phyloP scores from a whole-genome alignment of 2,797 vertebrate species.

The Xenops minutus region DNA sequence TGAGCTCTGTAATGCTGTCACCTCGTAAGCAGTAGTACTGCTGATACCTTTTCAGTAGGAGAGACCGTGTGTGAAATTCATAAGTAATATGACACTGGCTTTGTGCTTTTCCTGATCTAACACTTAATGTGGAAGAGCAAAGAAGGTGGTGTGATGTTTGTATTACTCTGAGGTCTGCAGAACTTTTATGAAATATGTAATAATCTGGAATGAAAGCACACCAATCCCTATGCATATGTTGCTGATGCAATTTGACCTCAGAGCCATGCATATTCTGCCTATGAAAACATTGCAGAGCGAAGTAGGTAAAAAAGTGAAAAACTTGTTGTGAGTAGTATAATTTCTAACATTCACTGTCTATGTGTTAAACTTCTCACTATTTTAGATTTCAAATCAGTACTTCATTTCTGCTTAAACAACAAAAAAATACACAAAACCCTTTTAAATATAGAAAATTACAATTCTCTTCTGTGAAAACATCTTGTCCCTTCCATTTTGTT shows the following conservation, averaged over 20 bases:
- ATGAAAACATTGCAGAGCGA: not conserved
- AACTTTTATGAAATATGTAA: not conserved
- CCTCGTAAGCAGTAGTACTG: not conserved
- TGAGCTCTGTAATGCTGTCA: not conserved
- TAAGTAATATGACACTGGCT: not conserved
- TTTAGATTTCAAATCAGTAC: not conserved
- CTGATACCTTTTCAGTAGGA: not conserved
- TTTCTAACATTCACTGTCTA: not conserved
- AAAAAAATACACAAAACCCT: not conserved
- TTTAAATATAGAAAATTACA: not conserved
- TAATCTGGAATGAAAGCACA: not conserved
- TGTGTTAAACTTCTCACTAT: not conserved
- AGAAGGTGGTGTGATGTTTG: not conserved
- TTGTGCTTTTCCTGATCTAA: not conserved
- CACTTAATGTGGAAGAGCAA: fast-evolving
- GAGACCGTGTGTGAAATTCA: not conserved
- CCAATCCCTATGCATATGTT: not conserved
- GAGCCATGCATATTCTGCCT: not conserved
- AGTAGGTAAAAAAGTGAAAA: not conserved
- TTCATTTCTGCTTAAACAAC: not conserved
- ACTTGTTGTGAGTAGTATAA: slow-evolving; percentile 14
- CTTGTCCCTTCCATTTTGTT: not conserved
- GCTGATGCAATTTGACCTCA: not conserved
- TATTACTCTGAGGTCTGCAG: not conserved
- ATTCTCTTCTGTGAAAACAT: not conserved